Percentiles rank a stretch among this genome's conserved stretches.
phyloP scores from a whole-genome alignment of 2,113 vertebrate species.

The Tinamus guttatus region DNA sequence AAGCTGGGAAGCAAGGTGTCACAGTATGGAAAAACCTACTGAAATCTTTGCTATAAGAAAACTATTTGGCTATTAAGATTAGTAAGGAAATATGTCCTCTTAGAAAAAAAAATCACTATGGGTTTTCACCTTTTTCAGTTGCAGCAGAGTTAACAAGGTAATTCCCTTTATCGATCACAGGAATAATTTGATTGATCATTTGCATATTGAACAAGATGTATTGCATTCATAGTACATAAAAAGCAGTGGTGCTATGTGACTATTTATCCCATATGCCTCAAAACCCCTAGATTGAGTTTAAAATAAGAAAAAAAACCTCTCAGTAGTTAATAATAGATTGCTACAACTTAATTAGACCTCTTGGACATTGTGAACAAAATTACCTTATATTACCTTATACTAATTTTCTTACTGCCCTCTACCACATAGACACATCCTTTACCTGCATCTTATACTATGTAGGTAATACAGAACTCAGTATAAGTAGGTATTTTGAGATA shows the following conservation, averaged over 20 bases:
- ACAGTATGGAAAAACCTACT: neutral
- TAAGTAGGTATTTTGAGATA: neutral
- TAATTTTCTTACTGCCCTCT: neutral
- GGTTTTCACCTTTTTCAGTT: neutral
- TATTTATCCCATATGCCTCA: neutral
- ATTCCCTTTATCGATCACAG: neutral
- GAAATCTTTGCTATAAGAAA: neutral
- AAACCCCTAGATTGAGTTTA: rapidly evolving
- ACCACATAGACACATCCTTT: neutral
- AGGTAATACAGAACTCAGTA: neutral
- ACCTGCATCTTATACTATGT: neutral
- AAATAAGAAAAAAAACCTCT: neutral
- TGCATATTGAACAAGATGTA: neutral
- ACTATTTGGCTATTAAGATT: neutral
- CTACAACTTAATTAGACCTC: neutral
- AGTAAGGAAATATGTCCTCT: neutral
- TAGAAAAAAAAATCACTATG: neutral
- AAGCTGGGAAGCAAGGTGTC: neutral
- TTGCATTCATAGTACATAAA: neutral
- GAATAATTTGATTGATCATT: neutral
- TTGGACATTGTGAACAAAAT: neutral
- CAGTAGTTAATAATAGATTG: neutral
- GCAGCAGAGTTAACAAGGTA: neutral
- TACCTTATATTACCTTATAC: neutral
- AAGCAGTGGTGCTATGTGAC: neutral